Conservation (phyloP, 2,797 vertebrate species). For the Ptychadena robeensis region DNA sequence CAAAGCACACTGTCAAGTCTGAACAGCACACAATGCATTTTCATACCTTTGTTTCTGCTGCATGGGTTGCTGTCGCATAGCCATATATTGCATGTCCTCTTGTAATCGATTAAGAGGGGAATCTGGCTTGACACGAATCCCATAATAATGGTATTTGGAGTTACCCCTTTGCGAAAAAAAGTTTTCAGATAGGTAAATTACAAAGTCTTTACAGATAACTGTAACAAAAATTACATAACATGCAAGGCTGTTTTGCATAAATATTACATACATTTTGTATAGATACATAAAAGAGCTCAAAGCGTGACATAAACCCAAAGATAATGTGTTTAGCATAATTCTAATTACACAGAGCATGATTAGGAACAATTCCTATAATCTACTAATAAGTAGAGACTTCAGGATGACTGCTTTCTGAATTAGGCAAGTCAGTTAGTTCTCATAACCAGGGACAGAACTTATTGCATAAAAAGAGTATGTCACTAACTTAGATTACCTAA, state of each 20-base stretch:
- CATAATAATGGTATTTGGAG: slow-evolving; percentile 84
- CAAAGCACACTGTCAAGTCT: neutral
- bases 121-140: slow-evolving; percentile 84
- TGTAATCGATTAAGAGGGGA: slow-evolving; percentile 83
- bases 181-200: slow-evolving; percentile 22
- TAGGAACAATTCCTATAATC: slow-evolving; percentile 36
- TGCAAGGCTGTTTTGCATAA: slow-evolving; percentile 28
- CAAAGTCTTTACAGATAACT: neutral
- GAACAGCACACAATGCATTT: neutral
- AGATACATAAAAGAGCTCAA: slow-evolving; percentile 25
- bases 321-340: slow-evolving; percentile 49
- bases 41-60: slow-evolving; percentile 82
- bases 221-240: neutral
- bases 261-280: neutral
- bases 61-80: slow-evolving; percentile 84
- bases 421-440: slow-evolving; percentile 46
- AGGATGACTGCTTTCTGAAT: slow-evolving; percentile 34
- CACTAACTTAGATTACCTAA: no score
- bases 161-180: slow-evolving; percentile 74
- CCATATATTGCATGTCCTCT: slow-evolving; percentile 86
- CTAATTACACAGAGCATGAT: slow-evolving; percentile 44
- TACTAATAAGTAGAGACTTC: slow-evolving; percentile 40
- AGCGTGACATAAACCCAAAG: slow-evolving; percentile 14
- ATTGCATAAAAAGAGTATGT: no score
- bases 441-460: slow-evolving; percentile 17